phyloP scores from a whole-genome alignment of 2,797 vertebrate genomes.

The Menidia menidia region DNA sequence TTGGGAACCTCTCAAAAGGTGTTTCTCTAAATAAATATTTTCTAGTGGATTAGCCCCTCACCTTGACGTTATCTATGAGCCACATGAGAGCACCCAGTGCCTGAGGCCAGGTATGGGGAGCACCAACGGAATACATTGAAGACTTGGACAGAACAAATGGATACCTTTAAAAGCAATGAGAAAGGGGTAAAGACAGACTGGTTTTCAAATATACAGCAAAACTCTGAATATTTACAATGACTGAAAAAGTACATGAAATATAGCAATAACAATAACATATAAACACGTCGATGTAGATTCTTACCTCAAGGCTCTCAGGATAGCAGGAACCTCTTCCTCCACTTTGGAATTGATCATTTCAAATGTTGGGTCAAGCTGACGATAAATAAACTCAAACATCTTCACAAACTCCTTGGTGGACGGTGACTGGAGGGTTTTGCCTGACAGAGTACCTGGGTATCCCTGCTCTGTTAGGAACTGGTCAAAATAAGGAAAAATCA shows the following conservation, averaged over 20 bases:
- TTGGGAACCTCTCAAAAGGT: neutral
- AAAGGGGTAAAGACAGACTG: conserved; percentile 7
- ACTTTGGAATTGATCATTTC: conserved; percentile 91
- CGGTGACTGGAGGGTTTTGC: conserved; percentile 93
- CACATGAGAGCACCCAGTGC: conserved; percentile 93
- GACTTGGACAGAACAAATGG: conserved; percentile 94
- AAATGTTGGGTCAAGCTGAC: conserved; percentile 89
- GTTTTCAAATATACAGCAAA: neutral
- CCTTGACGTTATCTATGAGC: conserved; percentile 95
- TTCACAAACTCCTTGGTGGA: conserved; percentile 96
- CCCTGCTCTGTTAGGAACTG: conserved; percentile 91
- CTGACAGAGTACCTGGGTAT: conserved; percentile 86
- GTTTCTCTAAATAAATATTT: neutral
- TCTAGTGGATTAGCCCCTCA: conserved; percentile 60
- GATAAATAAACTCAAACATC: conserved; percentile 93
- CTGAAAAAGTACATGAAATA: neutral
- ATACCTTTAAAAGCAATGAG: conserved; percentile 82
- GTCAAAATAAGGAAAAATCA: neutral
- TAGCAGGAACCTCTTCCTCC: conserved; percentile 94
- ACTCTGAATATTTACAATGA: neutral
- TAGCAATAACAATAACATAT: neutral
- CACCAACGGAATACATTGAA: conserved; percentile 97
- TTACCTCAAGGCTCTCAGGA: conserved; percentile 92
- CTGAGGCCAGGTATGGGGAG: conserved; percentile 97
- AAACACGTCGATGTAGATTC: neutral